Evolutionary conservation across 2,888 invertebrate species (phyloP), one percentile per base, ranked within the genome.

Genomic region (Eristalis intricaria): DNA sequence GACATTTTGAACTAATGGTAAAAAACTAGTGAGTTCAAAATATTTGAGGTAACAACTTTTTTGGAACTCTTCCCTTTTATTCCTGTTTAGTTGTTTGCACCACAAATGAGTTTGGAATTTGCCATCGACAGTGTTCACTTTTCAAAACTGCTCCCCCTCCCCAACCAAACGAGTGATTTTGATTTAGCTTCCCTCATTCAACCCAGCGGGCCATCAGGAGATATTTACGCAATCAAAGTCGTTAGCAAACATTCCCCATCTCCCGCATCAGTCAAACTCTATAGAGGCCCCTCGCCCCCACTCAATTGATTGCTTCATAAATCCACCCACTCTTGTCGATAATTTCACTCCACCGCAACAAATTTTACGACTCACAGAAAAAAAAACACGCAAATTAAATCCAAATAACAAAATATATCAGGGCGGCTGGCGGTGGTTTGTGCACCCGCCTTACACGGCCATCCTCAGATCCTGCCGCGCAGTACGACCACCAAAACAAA

Each of bases 301-400:
- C 26, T 69, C 64, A 15, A 70, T 78, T 71, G 65, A 77, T 77
- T 77, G 40, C 26, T 68, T 38, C 61, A 68, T 73, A 73, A 82
- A 70, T 43, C 7, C 60, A 23, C 19, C 50, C 76, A 68, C 68
- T 19, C 64, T 73, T 56, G 40, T 78, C 77, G 61, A 83, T 83
- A 73, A 83, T 78, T 83, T 73, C 22, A 35, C 58, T 77, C 69
- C 4, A 84, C 83, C 83, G 23, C 78, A 84, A 58, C 68, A 40
- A 78, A 61, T 71, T 77, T 63, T 58, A 43, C 58, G 50, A 50
- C 35, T 15, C 56, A 68, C 32, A 32, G 0, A 40, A 61, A 69
- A 75, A 75, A 66, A 58, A 35, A 35, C 40, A 40, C n/a, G 32
- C 68, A 78, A 70, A 74, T 74, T 78, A 43, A 68, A 74, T 73